Evolutionary conservation across 2,888 invertebrate genomes (phyloP), one percentile per base, ranked within the genome.

Genomic region (Athalia cordata): DNA sequence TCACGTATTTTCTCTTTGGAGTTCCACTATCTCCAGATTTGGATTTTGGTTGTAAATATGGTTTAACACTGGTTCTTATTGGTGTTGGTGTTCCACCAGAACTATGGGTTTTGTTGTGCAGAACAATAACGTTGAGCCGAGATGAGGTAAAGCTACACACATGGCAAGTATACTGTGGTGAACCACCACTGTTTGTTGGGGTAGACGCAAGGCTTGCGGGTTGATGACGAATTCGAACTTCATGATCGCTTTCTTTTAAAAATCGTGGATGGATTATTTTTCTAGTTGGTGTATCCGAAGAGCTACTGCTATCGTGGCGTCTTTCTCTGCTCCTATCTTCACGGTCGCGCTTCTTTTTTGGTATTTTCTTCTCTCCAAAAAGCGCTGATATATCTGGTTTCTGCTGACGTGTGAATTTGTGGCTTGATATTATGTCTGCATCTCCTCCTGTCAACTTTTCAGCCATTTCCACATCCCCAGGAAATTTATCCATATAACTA

Each of bases 401-500:
- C 79, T 92, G 91, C 79, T 91, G 91, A 0, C 92, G 92, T 52
- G 85, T 86, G 83, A 92, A 93, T 82, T 91, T 93, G 57, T 94
- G 92, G 82, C 92, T 92, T 6, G 92, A 92, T 62, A 96, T 89
- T 81, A 96, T 95, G 82, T 94, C 92, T 43, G 93, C 92, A 89
- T 96, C 93, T 7, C 96, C 96, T 47, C 93, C 93, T 3, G 95
- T 94, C 78, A 93, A 91, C 67, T 92, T 92, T 87, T 97, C 96
- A 0, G 97, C 97, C 78, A 92, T 92, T 77, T 93, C 92, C 3
- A 97, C 93, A 90, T 96, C 96, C 67, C 93, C 92, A 0, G 95
- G 95, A 90, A 97, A 96, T 88, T 96, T 96, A 81, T 94, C 93
- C 94, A 96, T 95, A 82, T 92, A 93, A 67, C 86, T 89, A 13